phyloP scores from a whole-genome alignment of 2,113 vertebrate species.

The Pterocles gutturalis region DNA sequence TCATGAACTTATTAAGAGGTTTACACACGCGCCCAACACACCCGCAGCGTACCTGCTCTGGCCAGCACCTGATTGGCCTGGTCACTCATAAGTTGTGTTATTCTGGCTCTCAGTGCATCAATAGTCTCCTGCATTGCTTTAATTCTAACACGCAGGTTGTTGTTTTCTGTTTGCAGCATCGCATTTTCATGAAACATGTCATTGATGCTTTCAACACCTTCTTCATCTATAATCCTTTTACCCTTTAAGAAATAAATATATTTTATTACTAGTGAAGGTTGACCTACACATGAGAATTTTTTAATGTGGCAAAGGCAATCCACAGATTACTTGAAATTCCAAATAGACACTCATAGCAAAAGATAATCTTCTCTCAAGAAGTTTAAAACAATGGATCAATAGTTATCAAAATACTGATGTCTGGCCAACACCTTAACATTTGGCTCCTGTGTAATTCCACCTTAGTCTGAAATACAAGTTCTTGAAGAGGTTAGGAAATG shows the following conservation, averaged over 20 bases:
- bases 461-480: neutral
- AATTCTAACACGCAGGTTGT: slow-evolving; percentile 92
- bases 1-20: neutral
- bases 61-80: slow-evolving; percentile 90
- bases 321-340: neutral
- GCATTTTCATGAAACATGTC: slow-evolving; percentile 98
- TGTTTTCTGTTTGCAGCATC: slow-evolving; percentile 97
- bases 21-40: neutral
- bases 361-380: neutral
- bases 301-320: neutral
- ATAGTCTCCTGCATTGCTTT: slow-evolving; percentile 99
- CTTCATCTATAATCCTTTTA: slow-evolving; percentile 94
- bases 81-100: slow-evolving; percentile 91
- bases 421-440: neutral
- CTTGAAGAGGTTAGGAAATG: neutral
- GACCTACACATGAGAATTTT: neutral
- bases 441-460: neutral
- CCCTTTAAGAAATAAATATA: slow-evolving; percentile 79
- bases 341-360: neutral
- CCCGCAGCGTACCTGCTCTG: slow-evolving; percentile 82
- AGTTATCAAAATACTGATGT: neutral
- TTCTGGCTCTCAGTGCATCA: slow-evolving; percentile 86
- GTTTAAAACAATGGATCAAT: neutral
- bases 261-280: neutral
- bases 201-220: slow-evolving; percentile 94